Evolutionary conservation across 2,888 invertebrate genomes (phyloP).

Genomic region (Drosophila fungiperda): DNA sequence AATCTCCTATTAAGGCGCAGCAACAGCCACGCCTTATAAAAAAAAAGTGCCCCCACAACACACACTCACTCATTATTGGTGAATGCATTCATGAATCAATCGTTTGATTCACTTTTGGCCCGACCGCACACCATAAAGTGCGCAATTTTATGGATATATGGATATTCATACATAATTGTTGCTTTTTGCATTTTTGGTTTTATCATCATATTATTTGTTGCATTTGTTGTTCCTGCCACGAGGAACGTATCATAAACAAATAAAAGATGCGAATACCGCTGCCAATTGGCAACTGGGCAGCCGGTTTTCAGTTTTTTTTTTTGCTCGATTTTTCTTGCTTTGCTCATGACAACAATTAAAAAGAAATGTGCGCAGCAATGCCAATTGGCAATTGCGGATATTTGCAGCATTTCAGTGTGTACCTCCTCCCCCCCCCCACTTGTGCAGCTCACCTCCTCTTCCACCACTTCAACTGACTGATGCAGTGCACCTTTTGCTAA

Average conservation of each 20-base stretch:
- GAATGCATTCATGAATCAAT: slow-evolving; percentile 28
- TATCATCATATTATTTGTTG: neutral
- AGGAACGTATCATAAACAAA: slow-evolving; percentile 57
- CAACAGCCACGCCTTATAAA: slow-evolving; percentile 39
- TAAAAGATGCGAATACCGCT: slow-evolving; percentile 36
- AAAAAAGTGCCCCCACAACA: neutral
- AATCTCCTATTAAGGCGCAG: slow-evolving; percentile 21
- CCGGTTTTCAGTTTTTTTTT: slow-evolving; percentile 39
- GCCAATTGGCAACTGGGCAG: slow-evolving; percentile 43
- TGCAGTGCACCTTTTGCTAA: slow-evolving; percentile 62
- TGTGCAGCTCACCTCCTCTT: neutral
- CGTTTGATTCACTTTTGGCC: slow-evolving; percentile 35
- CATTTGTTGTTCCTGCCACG: slow-evolving; percentile 47
- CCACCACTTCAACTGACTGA: neutral
- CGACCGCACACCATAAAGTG: slow-evolving; percentile 36
- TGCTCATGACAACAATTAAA: slow-evolving; percentile 66
- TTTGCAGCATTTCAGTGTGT: slow-evolving; percentile 24
- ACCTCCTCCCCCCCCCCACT: neutral
- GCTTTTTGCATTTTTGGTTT: slow-evolving; percentile 21
- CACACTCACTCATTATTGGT: slow-evolving; percentile 5
- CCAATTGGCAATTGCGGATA: slow-evolving; percentile 69
- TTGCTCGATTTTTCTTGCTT: slow-evolving; percentile 9
- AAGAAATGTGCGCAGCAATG: slow-evolving; percentile 69
- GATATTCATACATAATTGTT: slow-evolving; percentile 20
- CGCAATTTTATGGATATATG: slow-evolving; percentile 22